A percentile compares a stretch with the other conserved stretches of the same genome.
Evolutionary conservation across 2,113 vertebrate genomes (phyloP).

Genomic region (Ivindomyrus marchei): DNA sequence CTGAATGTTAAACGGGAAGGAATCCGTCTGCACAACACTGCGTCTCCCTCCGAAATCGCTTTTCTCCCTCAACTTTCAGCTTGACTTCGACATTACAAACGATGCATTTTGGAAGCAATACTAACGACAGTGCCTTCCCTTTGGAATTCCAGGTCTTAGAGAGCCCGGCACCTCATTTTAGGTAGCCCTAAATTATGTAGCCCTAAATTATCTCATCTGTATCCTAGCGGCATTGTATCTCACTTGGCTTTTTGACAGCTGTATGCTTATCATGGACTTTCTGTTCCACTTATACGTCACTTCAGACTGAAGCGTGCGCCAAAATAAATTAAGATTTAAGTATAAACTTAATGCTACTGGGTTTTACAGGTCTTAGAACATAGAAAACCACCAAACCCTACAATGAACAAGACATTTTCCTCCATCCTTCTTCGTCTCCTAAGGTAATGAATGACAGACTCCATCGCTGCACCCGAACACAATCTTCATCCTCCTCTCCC

Average conservation of each 20-base stretch:
- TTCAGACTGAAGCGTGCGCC: background rate
- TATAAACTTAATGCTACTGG: background rate
- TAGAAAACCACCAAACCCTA: background rate
- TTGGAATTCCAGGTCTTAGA: background rate
- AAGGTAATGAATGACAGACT: background rate
- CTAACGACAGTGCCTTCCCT: background rate
- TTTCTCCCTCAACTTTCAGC: background rate
- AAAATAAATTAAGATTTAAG: background rate
- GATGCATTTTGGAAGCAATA: background rate
- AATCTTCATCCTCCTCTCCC: background rate
- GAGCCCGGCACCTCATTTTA: background rate
- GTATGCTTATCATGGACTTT: background rate
- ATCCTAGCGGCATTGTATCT: background rate
- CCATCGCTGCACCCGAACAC: background rate
- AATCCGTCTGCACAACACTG: background rate
- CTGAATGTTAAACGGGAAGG: background rate
- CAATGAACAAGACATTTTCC: background rate
- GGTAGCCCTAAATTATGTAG: background rate
- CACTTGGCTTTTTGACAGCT: background rate
- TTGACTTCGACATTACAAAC: background rate
- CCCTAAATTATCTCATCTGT: background rate
- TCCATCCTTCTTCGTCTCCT: background rate
- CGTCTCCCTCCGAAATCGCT: background rate
- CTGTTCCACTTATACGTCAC: background rate
- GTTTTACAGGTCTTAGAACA: background rate